These are phyloP conservation scores for Aurelia aurita DNA, from an alignment of 30 jellyfish, hydroid and myxozoan species.

Conservation along the genomic window DNA sequence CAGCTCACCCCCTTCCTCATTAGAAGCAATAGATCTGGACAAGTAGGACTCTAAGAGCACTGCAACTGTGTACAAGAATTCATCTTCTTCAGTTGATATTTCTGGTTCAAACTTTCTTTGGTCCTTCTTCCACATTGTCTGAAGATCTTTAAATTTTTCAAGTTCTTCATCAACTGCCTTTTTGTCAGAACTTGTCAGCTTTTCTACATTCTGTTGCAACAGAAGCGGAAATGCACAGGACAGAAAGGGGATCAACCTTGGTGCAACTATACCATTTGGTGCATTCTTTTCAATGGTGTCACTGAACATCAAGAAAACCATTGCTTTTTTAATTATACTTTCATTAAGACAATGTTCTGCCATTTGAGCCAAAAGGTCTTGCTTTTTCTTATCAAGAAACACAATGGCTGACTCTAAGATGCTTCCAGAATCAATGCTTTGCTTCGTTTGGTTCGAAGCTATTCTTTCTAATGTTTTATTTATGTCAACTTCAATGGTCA, in stretches of 20 bases:
- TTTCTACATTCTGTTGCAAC: constrained; percentile 69
- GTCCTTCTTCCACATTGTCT: neutral
- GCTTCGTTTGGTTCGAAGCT: constrained; percentile 46
- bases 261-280: constrained; percentile 40
- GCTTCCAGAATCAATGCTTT: constrained; percentile 34
- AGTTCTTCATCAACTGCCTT: constrained; percentile 30
- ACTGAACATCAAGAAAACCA: constrained; percentile 67
- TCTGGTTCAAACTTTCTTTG: neutral
- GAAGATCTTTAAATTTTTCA: constrained; percentile 32
- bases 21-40: neutral
- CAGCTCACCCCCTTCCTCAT: constrained; percentile 14
- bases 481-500: constrained; percentile 71
- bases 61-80: constrained; percentile 13
- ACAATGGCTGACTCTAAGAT: constrained; percentile 23
- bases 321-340: constrained; percentile 49
- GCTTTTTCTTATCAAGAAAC: neutral
- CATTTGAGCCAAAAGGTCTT: constrained; percentile 3
- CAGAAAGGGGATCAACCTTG: constrained; percentile 78
- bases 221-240: constrained; percentile 89
- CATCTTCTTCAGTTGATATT: neutral
- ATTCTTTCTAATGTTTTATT: constrained; percentile 69
- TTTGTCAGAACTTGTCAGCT: constrained; percentile 5
- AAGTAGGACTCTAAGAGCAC: constrained; percentile 2
- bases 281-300: constrained; percentile 73
- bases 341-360: constrained; percentile 49